phyloP scores from a whole-genome alignment of 2,888 invertebrate species.

The Clistopyga incitator region DNA sequence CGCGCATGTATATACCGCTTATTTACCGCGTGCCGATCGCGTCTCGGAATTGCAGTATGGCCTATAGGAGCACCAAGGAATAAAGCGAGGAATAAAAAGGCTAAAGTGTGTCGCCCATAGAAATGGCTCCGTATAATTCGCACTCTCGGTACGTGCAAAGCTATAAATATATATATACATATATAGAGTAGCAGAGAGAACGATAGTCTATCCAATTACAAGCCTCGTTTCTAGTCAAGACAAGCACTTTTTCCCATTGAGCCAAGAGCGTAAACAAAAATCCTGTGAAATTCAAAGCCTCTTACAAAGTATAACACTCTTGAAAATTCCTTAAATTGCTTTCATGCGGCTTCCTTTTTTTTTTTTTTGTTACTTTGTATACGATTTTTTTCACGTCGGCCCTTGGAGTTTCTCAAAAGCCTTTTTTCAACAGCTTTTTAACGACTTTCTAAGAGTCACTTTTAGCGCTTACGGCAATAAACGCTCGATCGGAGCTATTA shows the following conservation, averaged over 20 bases:
- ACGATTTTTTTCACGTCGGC: background rate
- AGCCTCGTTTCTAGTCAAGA: constrained; percentile 16
- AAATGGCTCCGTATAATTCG: constrained; percentile 4
- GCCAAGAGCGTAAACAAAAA: background rate
- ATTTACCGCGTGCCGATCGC: constrained; percentile 1
- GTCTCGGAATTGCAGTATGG: background rate
- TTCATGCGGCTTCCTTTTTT: background rate
- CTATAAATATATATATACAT: too few relatives aligned
- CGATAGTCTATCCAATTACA: constrained; percentile 39
- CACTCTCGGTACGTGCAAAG: background rate
- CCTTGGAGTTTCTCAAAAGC: background rate
- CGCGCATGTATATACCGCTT: constrained; percentile 3
- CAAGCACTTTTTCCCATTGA: background rate
- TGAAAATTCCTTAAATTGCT: constrained; percentile 4
- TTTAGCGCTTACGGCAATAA: constrained; percentile 55
- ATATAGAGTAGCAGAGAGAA: background rate
- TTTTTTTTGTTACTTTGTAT: constrained; percentile 41
- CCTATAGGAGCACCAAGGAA: background rate
- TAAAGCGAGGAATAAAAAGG: background rate
- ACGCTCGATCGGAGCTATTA: constrained; percentile 67
- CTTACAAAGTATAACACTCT: constrained; percentile 26
- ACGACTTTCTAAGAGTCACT: constrained; percentile 63
- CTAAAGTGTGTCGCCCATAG: background rate
- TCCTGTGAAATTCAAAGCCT: background rate
- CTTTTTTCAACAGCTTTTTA: constrained; percentile 51